These are phyloP conservation scores for Psylliodes chrysocephalus DNA, from an alignment of 2,888 invertebrate genomes.

Conservation along the genomic window DNA sequence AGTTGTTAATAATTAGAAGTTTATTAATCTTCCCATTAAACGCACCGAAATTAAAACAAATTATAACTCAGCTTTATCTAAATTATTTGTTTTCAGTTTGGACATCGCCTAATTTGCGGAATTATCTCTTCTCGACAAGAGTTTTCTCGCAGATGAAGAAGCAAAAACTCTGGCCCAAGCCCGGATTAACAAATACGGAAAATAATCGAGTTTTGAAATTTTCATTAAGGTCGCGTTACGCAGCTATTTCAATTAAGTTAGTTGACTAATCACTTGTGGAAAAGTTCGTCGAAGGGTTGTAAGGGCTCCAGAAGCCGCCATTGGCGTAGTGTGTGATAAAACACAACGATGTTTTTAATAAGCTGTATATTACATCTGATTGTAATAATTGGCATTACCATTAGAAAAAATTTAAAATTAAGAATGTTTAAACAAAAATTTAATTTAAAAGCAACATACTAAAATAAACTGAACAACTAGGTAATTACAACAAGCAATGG, in stretches of 20 bases:
- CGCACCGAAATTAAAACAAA: constrained; percentile 35
- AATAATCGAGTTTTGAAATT: constrained; percentile 38
- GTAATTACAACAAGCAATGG: no score
- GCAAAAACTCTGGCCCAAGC: constrained; percentile 18
- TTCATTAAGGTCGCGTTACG: constrained; percentile 32
- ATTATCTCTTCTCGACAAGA: constrained; percentile 33
- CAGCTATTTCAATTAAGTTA: constrained; percentile 35
- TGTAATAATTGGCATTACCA: no score
- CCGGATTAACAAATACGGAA: constrained; percentile 34
- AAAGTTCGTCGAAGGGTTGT: constrained; percentile 9
- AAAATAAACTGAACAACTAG: no score
- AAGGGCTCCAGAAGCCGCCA: background rate
- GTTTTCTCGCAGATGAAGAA: constrained; percentile 24
- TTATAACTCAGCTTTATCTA: constrained; percentile 36
- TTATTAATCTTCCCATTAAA: constrained; percentile 27
- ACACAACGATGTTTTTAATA: no score
- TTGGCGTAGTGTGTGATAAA: background rate
- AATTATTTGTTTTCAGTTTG: constrained; percentile 39
- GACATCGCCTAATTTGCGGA: constrained; percentile 34
- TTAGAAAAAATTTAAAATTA: no score
- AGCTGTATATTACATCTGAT: no score
- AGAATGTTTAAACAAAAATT: no score
- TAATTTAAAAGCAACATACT: no score
- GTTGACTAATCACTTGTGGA: constrained; percentile 34
- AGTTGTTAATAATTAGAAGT: constrained; percentile 21